These are phyloP conservation scores for Mustela erminea DNA, from an alignment of 2,797 vertebrate genomes.

Conservation along the genomic window DNA sequence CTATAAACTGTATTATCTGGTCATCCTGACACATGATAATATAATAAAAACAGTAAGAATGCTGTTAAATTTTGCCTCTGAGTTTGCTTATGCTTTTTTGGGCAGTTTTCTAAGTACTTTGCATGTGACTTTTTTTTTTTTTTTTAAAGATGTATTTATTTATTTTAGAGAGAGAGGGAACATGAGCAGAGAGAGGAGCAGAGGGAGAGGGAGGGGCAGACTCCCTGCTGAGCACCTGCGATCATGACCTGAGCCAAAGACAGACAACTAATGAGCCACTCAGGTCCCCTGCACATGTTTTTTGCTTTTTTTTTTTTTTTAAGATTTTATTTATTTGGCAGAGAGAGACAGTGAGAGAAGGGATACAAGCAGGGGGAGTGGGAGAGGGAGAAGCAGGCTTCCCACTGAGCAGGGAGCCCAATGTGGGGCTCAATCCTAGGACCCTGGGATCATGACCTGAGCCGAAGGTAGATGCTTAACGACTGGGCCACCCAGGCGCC, in stretches of 20 bases:
- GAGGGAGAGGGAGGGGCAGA: background rate
- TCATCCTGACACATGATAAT: background rate
- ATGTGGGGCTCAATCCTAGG: background rate
- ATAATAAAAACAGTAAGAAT: background rate
- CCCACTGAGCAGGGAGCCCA: background rate
- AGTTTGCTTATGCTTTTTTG: background rate
- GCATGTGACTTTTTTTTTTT: background rate
- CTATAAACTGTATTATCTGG: background rate
- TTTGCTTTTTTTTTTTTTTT: background rate
- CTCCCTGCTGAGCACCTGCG: background rate
- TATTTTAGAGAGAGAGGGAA: background rate
- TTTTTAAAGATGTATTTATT: background rate
- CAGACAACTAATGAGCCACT: background rate
- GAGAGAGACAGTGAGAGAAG: no score
- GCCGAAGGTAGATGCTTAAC: background rate
- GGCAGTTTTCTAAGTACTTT: background rate
- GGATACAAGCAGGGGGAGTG: background rate
- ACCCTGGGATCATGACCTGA: background rate
- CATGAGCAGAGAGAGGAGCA: background rate
- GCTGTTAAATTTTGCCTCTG: background rate
- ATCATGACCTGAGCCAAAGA: background rate
- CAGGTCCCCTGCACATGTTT: background rate
- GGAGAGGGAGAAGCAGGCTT: background rate
- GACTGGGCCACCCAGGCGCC: background rate
- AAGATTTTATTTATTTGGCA: no score